Conservation (phyloP, 2,113 vertebrate species). For the Gallinago paraguaiae region DNA sequence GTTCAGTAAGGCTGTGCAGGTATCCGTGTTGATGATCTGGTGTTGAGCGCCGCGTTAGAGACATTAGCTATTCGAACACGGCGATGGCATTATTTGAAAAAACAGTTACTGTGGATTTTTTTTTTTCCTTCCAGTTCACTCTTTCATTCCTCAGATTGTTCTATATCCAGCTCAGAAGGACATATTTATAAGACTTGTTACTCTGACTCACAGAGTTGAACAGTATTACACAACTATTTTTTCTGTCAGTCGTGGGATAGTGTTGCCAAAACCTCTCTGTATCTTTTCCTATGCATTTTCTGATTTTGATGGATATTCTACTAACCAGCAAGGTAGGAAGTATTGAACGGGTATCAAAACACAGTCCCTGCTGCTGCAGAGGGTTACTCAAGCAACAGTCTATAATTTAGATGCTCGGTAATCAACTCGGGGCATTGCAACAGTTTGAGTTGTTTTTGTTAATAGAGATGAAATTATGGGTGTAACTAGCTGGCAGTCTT, state of each 20-base stretch:
- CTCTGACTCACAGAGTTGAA: constrained; percentile 63
- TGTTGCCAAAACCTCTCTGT: constrained; percentile 63
- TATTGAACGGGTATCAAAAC: constrained; percentile 67
- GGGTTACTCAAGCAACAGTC: constrained; percentile 73
- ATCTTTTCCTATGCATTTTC: constrained; percentile 71
- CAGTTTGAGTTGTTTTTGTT: constrained; percentile 83
- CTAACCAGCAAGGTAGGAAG: constrained; percentile 73
- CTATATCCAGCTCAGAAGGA: constrained; percentile 57
- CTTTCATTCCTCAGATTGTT: background rate
- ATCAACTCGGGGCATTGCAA: constrained; percentile 64
- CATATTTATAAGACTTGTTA: constrained; percentile 60
- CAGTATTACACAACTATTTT: constrained; percentile 75
- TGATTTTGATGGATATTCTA: constrained; percentile 66
- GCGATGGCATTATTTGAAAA: background rate
- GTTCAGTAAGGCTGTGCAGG: background rate
- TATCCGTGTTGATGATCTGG: background rate
- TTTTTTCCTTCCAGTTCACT: background rate
- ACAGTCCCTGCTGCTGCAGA: constrained; percentile 65
- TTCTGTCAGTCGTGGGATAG: constrained; percentile 68
- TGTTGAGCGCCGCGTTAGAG: background rate
- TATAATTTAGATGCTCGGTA: constrained; percentile 69
- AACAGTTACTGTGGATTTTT: background rate
- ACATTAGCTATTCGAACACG: background rate
- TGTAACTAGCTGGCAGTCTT: constrained; percentile 83
- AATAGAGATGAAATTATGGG: constrained; percentile 87